Base-by-base conservation (phyloP, 2,888 invertebrate species). In the Tethea ocularis region DNA sequence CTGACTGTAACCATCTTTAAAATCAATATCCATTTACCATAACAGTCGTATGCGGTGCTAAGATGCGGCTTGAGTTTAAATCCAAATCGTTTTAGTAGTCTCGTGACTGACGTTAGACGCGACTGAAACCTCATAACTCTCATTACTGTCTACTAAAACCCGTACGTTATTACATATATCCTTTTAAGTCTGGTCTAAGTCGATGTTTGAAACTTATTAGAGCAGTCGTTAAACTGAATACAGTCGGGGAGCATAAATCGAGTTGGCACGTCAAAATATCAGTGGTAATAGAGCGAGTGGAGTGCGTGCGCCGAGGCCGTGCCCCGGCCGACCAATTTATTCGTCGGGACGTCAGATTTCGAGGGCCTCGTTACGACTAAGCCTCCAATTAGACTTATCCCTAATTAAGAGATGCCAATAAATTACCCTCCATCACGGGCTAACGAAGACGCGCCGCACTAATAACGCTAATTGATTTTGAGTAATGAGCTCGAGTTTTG, bases 361-460 rank as follows among this genome's bases (percentile, higher is more conserved):
- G 90, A 93, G 93, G 86, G 93, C 87, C 93, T 93, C 93, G 93
- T 93, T 93, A 93, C 92, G 87, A 89, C 92, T 93, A 93, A 93
- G 93, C 93, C 93, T 89, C 93, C 93, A 93, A 93, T 93, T 93
- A 93, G 93, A 93, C 93, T 93, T 93, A 93, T 93, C 93, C 93
- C 93, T 93, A 93, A 93, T 93, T 93, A 93, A 93, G 93, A 93
- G 93, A 93, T 93, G 93, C 93, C 93, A 92, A 93, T 93, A 93
- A 93, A 93, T 93, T 93, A 93, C 93, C 93, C 93, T 93, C 93
- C 93, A 93, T 93, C 93, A 93, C 89, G 89, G 91, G 81, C 91
- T 93, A 92, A 92, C 92, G 93, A 93, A 93, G 93, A 93, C 92
- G 92, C 88, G 88, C 88, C 90, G 86, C 88, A 90, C 93, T 93